A percentile compares a stretch with the other conserved stretches of the same genome.
Conservation (phyloP, 2,113 vertebrate genomes). For the Podarcis raffonei region DNA sequence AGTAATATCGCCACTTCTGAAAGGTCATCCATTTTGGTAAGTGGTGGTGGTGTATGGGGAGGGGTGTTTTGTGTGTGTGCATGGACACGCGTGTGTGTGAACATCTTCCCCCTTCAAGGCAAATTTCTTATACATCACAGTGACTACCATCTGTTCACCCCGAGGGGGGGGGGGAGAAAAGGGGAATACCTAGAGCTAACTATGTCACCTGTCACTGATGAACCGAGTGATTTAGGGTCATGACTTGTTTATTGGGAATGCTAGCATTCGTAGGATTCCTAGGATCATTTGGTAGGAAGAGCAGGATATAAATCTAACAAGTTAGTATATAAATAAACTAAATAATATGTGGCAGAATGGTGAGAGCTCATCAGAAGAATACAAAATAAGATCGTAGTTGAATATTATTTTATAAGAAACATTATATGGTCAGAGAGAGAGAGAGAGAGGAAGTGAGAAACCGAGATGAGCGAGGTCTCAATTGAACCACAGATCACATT, state of each 20-base stretch:
- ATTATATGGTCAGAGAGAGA: neutral
- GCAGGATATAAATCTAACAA: no score
- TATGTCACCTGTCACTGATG: neutral
- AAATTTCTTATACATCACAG: neutral
- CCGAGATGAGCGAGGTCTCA: neutral
- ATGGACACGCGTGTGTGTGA: no score
- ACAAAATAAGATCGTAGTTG: neutral
- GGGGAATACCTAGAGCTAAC: no score
- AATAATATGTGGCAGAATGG: neutral
- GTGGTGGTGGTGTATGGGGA: no score
- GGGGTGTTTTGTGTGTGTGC: no score
- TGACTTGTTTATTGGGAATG: neutral
- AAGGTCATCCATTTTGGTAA: no score
- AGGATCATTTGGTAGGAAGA: no score
- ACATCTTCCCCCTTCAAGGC: no score
- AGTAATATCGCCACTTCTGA: neutral
- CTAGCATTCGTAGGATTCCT: no score
- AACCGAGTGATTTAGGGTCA: neutral
- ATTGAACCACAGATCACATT: neutral
- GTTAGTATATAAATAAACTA: no score
- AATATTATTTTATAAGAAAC: neutral
- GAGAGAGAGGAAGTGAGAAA: neutral
- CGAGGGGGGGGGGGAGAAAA: neutral
- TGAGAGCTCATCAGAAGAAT: neutral
- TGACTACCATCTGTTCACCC: no score